Evolutionary conservation across 2,888 invertebrate species (phyloP).

Genomic region (Polymixis flavicincta): DNA sequence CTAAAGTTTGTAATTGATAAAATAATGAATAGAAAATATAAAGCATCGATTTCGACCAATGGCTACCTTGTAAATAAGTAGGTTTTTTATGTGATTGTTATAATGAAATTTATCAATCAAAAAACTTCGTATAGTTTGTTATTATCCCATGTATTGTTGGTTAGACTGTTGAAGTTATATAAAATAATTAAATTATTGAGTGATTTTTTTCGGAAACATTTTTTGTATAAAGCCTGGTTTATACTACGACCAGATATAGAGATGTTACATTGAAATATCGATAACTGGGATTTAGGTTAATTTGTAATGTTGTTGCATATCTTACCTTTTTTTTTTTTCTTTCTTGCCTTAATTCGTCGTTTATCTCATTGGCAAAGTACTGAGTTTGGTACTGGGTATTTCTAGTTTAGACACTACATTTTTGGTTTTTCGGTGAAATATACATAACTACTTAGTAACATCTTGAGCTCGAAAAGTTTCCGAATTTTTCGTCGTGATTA

Average conservation of each 20-base stretch:
- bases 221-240: conserved; percentile 19
- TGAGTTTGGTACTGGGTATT: not conserved
- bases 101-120: conserved; percentile 37
- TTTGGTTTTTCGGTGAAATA: not conserved
- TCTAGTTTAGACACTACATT: conserved; percentile 5
- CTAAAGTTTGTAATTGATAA: conserved; percentile 35
- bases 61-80: conserved; percentile 54
- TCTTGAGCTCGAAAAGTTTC: not conserved
- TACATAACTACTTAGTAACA: too few species aligned
- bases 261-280: not conserved
- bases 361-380: not conserved
- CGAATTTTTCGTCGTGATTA: not conserved
- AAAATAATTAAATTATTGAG: conserved; percentile 35
- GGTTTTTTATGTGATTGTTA: conserved; percentile 51
- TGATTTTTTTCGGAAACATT: not conserved
- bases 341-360: not conserved
- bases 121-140: conserved; percentile 20
- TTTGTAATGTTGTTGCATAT: not conserved
- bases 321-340: not conserved
- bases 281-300: not conserved
- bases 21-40: conserved; percentile 14
- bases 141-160: conserved; percentile 29
- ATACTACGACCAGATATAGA: not conserved
- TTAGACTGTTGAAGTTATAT: conserved; percentile 29
- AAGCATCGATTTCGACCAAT: conserved; percentile 52